Base-by-base conservation (phyloP, 2,113 vertebrate genomes). In the Mystacornis crossleyi region DNA sequence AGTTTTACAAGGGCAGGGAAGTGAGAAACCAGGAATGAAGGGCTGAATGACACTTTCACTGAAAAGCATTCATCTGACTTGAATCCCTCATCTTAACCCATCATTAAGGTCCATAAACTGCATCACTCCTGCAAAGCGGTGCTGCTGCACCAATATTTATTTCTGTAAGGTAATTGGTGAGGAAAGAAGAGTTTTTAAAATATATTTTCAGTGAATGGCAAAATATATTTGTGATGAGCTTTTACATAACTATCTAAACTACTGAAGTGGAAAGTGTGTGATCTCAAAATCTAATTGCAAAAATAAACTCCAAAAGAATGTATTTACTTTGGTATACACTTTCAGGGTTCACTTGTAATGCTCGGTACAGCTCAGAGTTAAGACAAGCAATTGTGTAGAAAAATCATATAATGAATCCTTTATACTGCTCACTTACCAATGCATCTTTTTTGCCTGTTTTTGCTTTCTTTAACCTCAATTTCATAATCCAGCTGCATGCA, bases 201-300 rank as follows among this genome's bases (percentile, higher is more conserved):
- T 33, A 4, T 93, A 93, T 91, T 95, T 97, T 57, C 88, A 97
- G 94, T 86, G 34, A 61, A 51, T 75, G 61, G 40, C 33, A 93
- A 87, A 91, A 95, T 84, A 38, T 81, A 88, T 69, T 72, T 95
- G 79, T 70, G 45, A 79, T 62, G 80, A 86, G 88, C 23, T 97
- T 97, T 82, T 97, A 78, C 66, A 97, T 94, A 98, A 55, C 80
- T 93, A 6, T 65, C 60, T 92, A 89, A 95, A 93, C 85, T 94
- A 94, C 94, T 86, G 78, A 96, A 70, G 85, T 89, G 89, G 77
- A 89, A 92, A 93, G 92, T 55, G n/a, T 83, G n/a, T 3, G 62
- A 97, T 95, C 91, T 95, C 89, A 97, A 94, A 98, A 98, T 94
- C 72, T 93, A 97, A 96, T 97, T 94, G 93, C 74, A 90, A 94